Evolutionary conservation across 2,113 vertebrate species (phyloP), one percentile per base, ranked within the genome.

Genomic region (Arizona elegans): DNA sequence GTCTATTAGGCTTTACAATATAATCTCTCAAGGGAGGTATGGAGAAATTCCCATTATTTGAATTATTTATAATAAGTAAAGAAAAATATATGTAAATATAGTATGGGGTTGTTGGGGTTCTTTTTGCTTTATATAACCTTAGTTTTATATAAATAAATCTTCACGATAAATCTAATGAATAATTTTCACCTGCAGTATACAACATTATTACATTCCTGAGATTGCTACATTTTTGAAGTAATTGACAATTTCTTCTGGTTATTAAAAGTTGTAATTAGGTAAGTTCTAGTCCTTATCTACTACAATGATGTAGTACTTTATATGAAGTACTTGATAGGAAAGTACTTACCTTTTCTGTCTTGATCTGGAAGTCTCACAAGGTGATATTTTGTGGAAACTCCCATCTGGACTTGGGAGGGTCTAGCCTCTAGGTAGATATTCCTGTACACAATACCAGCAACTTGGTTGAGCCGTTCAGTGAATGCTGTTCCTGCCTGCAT

Each of bases 31-130:
- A 93, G 92, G 56, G 94, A 4, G 0, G 4, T 24, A 38, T 23
- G 94, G 65, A 87, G 86, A 88, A 4, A 2, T 86, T 53, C 85
- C 10, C 90, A 43, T 91, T 90, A 43, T 92, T 95, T 95, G 43
- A 91, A 12, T 8, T 93, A 92, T 95, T 96, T 94, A 59, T 58
- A 85, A 29, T 86, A 91, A 65, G 92, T 56, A 89, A 90, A 96
- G 86, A 59, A 95, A 95, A 95, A 94, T 53, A 91, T 54, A 58
- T 55, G 75, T n/a, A 88, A 90, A 2, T 0, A 13, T 90, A 92
- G 91, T 89, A 70, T 53, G 1, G 47, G 47, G 43, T 47, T 50
- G 5, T 50, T 50, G 47, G 47, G 47, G 7, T 6, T 47, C 23
- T 15, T 13, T 70, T n/a, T n/a, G 5, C 13, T 70, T 70, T 33